Evolutionary conservation across 1,140 invertebrate species (phyloP).

Genomic region (Ptiloglossa arizonensis): DNA sequence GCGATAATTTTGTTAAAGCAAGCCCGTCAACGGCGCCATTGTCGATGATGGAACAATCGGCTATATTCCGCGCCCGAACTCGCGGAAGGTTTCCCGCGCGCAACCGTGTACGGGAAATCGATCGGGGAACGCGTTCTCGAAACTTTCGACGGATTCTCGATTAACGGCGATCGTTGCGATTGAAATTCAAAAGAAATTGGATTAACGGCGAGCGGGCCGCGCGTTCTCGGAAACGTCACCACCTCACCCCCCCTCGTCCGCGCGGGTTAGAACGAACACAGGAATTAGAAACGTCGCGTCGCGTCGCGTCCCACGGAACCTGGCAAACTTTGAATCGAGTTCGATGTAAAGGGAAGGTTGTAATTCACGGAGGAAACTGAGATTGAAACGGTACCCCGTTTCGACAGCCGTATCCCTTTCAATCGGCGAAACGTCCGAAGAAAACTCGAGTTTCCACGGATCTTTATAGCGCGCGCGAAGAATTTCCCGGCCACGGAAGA

Average conservation of each 20-base stretch:
- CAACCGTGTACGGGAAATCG: slow-evolving; percentile 43
- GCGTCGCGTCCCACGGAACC: background rate
- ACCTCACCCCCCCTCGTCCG: too few species aligned
- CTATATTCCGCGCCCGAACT: slow-evolving; percentile 29
- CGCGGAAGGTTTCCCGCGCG: slow-evolving; percentile 11
- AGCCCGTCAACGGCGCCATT: slow-evolving; percentile 34
- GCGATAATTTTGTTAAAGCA: slow-evolving; percentile 42
- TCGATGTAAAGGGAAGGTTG: background rate
- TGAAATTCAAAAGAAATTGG: slow-evolving; percentile 43
- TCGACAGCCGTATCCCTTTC: slow-evolving; percentile 9
- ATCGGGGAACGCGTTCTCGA: slow-evolving; percentile 39
- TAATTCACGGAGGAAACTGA: slow-evolving; percentile 1
- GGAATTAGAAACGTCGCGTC: background rate
- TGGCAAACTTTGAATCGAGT: slow-evolving; percentile 21
- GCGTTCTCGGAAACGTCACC: background rate
- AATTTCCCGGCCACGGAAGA: background rate
- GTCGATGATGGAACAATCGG: slow-evolving; percentile 50
- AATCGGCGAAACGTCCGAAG: background rate
- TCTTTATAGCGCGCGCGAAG: background rate
- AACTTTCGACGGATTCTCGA: slow-evolving; percentile 44
- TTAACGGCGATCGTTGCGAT: slow-evolving; percentile 16
- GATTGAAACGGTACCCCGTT: background rate
- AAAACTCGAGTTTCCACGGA: background rate
- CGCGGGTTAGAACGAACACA: background rate
- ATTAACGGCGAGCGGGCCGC: slow-evolving; percentile 26